Evolutionary conservation across 2,113 vertebrate species (phyloP), one percentile per base, ranked within the genome.

Genomic region (Pollimyrus isidori): DNA sequence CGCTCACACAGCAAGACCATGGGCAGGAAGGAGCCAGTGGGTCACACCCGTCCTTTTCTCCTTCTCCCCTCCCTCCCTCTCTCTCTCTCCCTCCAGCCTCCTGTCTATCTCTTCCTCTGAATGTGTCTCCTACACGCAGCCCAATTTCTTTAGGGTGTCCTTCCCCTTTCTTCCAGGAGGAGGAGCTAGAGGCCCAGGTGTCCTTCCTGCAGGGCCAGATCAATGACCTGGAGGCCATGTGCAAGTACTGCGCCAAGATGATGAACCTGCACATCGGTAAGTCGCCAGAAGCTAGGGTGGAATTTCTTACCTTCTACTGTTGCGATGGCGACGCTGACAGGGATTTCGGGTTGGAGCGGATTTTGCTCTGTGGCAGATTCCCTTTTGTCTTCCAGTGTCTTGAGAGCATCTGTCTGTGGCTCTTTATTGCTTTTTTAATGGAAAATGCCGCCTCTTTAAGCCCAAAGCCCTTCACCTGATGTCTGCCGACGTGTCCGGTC

Each of bases 201-300:
- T 99, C 98, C 5, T 99, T 99, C 93, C 96, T 99, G 17, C 98
- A 99, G 93, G 98, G 98, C 88, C 98, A 99, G 91, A 95, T 99
- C 92, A 99, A 99, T 0, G 97, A 99, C 94, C 95, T 99, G 90
- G 98, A 98, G 91, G 98, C 98, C 89, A 99, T 99, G 98, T 99
- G 98, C 96, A 99, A 99, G 93, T 99, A 98, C 90, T 99, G 98
- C 88, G 97, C 98, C 2, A 99, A 97, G 93, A 98, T 97, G 96
- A 99, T 99, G 98, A 98, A 98, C 91, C 93, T 93, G 0, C 98
- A 99, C 93, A 97, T 99, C 73, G 97, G 98, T 99, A 94, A 97
- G 97, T 96, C 23, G 65, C 7, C 87, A 83, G 10, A 52, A 52
- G 19, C 53, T 9, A 11, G 15, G 58, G 53, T n/a, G 52, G 11